These are phyloP conservation scores for Diuraphis noxia DNA, from an alignment of 1,140 invertebrate genomes.

Conservation along the genomic window DNA sequence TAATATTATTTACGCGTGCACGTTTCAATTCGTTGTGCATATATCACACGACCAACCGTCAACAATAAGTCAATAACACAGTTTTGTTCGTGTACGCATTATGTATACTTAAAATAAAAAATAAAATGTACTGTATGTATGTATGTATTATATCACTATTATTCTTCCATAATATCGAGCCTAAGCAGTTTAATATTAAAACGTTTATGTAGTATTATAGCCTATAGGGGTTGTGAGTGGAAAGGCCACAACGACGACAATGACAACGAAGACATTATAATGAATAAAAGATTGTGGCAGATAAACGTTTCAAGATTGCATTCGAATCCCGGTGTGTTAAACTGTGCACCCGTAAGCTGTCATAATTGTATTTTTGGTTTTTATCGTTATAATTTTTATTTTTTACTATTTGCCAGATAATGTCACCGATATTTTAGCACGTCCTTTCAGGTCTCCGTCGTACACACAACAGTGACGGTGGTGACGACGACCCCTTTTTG, in stretches of 20 bases:
- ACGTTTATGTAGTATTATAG: background rate
- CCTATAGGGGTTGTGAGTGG: background rate
- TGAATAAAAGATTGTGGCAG: background rate
- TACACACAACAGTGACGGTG: background rate
- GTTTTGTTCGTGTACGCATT: background rate
- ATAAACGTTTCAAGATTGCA: constrained; percentile 42
- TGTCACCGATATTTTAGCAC: constrained; percentile 38
- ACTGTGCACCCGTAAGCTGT: constrained; percentile 33
- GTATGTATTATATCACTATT: background rate
- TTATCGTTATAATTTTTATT: background rate
- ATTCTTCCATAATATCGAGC: background rate
- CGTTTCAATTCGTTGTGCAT: background rate
- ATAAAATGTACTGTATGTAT: background rate
- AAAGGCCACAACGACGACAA: background rate
- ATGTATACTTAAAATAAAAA: background rate
- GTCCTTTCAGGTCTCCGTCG: background rate
- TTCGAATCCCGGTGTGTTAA: background rate
- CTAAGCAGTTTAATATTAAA: background rate
- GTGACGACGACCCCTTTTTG: background rate
- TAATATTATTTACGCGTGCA: background rate
- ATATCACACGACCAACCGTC: constrained; percentile 3
- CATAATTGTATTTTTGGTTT: constrained; percentile 18
- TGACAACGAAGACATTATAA: background rate
- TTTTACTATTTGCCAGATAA: constrained; percentile 31
- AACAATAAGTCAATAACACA: background rate